A percentile compares a stretch with the other conserved stretches of the same genome.
phyloP scores from a whole-genome alignment of 1,140 invertebrate genomes.

The Zelostemma sp. region DNA sequence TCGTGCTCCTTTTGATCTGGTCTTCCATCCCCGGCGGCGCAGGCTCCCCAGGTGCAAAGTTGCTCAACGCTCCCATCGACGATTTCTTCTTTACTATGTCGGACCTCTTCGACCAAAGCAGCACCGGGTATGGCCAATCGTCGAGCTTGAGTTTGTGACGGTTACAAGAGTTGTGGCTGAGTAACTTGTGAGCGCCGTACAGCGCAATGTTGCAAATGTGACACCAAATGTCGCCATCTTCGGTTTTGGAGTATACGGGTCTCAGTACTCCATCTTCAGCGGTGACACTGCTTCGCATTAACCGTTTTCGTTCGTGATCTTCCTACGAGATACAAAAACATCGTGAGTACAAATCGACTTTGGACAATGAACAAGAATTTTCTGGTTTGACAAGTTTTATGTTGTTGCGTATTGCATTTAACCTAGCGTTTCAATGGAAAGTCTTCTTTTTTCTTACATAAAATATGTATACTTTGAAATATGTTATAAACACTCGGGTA shows the following conservation, averaged over 20 bases:
- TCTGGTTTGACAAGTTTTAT: background rate
- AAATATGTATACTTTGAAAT: too few species aligned
- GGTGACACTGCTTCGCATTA: constrained; percentile 68
- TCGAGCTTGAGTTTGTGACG: constrained; percentile 68
- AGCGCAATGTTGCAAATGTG: constrained; percentile 68
- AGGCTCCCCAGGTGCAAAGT: constrained; percentile 75
- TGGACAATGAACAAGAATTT: too few species aligned
- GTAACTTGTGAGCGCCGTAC: constrained; percentile 66
- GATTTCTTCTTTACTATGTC: constrained; percentile 53
- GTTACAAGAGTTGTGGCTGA: constrained; percentile 64
- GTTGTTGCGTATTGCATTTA: too few species aligned
- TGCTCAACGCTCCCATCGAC: constrained; percentile 33
- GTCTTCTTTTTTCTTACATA: too few species aligned
- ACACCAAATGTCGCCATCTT: constrained; percentile 69
- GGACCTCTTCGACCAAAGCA: constrained; percentile 64
- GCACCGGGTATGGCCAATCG: constrained; percentile 68
- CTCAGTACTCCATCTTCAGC: constrained; percentile 66
- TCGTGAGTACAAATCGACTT: constrained; percentile 7
- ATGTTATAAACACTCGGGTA: too few species aligned
- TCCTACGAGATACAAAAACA: constrained; percentile 61
- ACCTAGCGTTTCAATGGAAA: too few species aligned
- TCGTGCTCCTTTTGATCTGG: constrained; percentile 70
- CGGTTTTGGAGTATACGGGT: constrained; percentile 66
- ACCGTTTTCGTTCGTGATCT: constrained; percentile 66
- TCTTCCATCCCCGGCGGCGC: constrained; percentile 80